Evolutionary conservation across 2,797 vertebrate species (phyloP).

Genomic region (Thamnophis elegans): DNA sequence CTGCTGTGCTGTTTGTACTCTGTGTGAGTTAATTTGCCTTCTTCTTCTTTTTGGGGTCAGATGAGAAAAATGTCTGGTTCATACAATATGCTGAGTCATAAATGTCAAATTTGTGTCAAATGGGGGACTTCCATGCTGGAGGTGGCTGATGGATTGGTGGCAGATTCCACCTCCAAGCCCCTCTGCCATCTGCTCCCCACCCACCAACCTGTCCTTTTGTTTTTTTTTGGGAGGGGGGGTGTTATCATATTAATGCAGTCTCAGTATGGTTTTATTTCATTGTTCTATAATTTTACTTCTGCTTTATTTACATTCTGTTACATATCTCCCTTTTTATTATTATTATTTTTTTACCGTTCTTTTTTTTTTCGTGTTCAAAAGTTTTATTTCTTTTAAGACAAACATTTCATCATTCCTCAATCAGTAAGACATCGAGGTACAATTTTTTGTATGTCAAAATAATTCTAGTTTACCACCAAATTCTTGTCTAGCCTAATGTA

Average conservation of each 20-base stretch:
- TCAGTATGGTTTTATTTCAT: background rate
- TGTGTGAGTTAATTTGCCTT: background rate
- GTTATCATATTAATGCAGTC: background rate
- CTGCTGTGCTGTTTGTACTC: background rate
- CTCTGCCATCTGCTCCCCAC: background rate
- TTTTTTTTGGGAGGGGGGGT: too few species aligned
- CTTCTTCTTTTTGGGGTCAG: background rate
- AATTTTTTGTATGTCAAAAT: too few species aligned
- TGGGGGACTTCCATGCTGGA: background rate
- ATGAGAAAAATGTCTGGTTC: background rate
- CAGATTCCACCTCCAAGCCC: background rate
- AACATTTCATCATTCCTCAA: too few species aligned
- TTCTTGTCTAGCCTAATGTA: too few species aligned
- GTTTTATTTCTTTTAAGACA: too few species aligned
- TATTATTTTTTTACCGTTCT: too few species aligned
- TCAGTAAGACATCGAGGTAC: too few species aligned
- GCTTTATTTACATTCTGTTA: background rate
- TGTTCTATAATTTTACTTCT: background rate
- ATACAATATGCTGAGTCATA: background rate
- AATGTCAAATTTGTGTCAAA: background rate
- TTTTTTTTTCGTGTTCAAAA: too few species aligned
- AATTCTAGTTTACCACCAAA: too few species aligned
- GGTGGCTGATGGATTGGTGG: background rate
- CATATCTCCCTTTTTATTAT: background rate
- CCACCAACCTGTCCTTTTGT: background rate